Evolutionary conservation across 1,140 invertebrate genomes (phyloP), one percentile per base, ranked within the genome.

Genomic region (Frieseomelitta varia): DNA sequence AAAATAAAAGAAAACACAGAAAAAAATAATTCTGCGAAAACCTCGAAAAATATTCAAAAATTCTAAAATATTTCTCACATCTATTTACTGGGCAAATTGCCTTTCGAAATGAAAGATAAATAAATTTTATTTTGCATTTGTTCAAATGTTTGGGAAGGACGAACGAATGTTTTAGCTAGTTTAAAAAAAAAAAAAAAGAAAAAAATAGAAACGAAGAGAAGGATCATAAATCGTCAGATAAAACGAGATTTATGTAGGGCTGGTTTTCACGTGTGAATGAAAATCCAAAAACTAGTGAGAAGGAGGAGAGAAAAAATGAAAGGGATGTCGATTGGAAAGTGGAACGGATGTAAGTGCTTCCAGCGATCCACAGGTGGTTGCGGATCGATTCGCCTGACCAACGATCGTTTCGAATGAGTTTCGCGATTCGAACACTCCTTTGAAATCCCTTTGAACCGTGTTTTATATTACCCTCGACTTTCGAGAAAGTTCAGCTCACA

Each of bases 341-440:
- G 56, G 30, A 3, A 3, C 24, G 39, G 51, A 14, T 27, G 65
- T 27, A n/a, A 85, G 67, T 51, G 73, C 53, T 39, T 65, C 34
- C 27, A 55, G 24, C 39, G 56, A 85, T 85, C 74, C 86, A 88
- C 87, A 88, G 86, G 87, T 88, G 87, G 87, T 88, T 82, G 83
- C 30, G 39, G 68, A 81, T 77, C 68, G 79, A 88, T 74, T 72
- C 56, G 51, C 1, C 15, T 30, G 56, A 65, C 74, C 53, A 53
- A 0, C 19, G 34, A 75, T 39, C 58, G 56, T 86, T 78, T 56
- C 30, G 58, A 74, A 69, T 58, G 85, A 87, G 58, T 82, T 81
- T 77, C 30, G 34, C 47, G 51, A 63, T 27, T 27, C 27, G 58
- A 0, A 34, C 47, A 34, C 27, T 63, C 27, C 30, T 27, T 27